Evolutionary conservation across 1,140 invertebrate species (phyloP).

Genomic region (Rhyacophila brunnea): DNA sequence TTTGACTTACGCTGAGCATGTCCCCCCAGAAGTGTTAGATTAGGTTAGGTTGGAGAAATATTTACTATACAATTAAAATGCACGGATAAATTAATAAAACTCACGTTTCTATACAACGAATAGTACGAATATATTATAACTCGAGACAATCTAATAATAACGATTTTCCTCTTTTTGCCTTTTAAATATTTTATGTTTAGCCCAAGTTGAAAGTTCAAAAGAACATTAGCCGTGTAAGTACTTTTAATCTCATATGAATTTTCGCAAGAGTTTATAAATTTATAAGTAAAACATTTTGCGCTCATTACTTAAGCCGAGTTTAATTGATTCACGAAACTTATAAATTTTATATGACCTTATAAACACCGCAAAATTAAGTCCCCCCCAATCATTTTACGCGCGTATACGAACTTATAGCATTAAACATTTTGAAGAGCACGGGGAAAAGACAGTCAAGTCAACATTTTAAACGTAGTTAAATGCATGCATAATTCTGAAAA

Average conservation of each 20-base stretch:
- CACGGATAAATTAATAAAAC: no score
- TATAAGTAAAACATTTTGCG: constrained; percentile 1
- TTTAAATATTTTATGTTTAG: constrained; percentile 37
- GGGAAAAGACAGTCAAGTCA: no score
- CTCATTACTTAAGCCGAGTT: constrained; percentile 8
- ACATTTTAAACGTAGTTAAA: no score
- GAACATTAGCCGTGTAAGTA: constrained; percentile 36
- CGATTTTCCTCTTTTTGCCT: constrained; percentile 34
- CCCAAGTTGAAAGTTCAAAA: constrained; percentile 25
- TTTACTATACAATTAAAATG: no score
- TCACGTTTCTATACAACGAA: no score
- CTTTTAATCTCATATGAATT: constrained; percentile 31
- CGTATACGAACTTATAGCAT: not conserved
- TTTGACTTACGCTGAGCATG: no score
- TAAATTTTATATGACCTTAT: constrained; percentile 13
- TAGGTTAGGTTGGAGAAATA: no score
- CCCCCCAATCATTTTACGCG: not conserved
- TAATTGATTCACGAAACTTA: constrained; percentile 10
- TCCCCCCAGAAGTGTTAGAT: no score
- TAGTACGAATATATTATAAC: no score
- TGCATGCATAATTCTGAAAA: no score
- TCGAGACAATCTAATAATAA: constrained; percentile 40
- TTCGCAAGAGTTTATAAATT: constrained; percentile 28
- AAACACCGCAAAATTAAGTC: not conserved
- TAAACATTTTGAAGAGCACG: not conserved